These are phyloP conservation scores for Nipponacmea schrenckii DNA, from an alignment of 2,888 invertebrate species.

Conservation along the genomic window DNA sequence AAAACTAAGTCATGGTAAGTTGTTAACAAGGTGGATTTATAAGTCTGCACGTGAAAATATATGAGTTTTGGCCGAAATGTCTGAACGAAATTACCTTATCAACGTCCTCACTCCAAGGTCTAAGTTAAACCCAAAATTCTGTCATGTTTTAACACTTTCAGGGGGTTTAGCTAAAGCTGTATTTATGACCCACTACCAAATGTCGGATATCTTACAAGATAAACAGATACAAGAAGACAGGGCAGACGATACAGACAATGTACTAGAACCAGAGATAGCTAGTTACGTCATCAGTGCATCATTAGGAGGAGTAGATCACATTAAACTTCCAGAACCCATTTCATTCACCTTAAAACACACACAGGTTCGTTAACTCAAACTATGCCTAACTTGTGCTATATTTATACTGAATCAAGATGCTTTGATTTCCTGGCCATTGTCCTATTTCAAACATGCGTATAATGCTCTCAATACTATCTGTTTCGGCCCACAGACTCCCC, in stretches of 20 bases:
- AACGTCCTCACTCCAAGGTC: too few species aligned
- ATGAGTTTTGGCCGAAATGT: too few species aligned
- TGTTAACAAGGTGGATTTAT: too few species aligned
- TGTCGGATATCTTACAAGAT: conserved; percentile 49
- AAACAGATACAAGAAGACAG: not conserved
- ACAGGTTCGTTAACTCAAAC: conserved; percentile 32
- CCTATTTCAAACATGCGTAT: too few species aligned
- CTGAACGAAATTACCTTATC: too few species aligned
- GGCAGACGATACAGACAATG: conserved; percentile 22
- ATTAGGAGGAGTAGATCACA: conserved; percentile 29
- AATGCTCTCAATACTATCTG: too few species aligned
- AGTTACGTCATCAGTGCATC: conserved; percentile 52
- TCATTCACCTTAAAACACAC: conserved; percentile 50
- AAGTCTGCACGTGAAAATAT: too few species aligned
- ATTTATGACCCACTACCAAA: conserved; percentile 57
- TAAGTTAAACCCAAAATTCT: too few species aligned
- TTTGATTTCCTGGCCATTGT: too few species aligned
- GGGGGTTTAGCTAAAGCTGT: conserved; percentile 56
- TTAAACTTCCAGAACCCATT: conserved; percentile 39
- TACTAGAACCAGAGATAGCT: conserved; percentile 31
- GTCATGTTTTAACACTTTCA: conserved; percentile 24
- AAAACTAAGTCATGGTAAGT: conserved; percentile 36
- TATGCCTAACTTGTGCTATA: too few species aligned
- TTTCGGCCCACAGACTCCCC: too few species aligned
- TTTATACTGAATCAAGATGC: too few species aligned